Percentiles rank a stretch among this genome's conserved stretches.
Evolutionary conservation across 2,888 invertebrate genomes (phyloP).

Genomic region (Meloe dianella): DNA sequence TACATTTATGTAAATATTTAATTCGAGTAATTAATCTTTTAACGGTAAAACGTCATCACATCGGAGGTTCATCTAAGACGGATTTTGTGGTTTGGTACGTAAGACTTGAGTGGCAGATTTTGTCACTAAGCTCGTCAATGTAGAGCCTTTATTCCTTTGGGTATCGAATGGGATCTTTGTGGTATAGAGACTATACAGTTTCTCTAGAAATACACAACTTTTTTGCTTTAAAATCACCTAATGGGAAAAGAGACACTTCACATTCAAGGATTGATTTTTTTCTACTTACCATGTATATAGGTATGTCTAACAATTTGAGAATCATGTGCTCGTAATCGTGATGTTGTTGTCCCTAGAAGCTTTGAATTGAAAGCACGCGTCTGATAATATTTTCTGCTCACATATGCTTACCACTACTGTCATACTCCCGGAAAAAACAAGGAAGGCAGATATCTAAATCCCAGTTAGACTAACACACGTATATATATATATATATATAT

Average conservation of each 20-base stretch:
- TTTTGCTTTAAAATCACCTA: not conserved
- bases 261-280: not conserved
- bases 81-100: constrained; percentile 25
- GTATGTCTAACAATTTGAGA: not conserved
- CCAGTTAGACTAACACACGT: constrained; percentile 32
- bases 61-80: constrained; percentile 20
- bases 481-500: too few relatives aligned
- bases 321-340: not conserved
- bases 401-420: constrained; percentile 44
- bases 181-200: not conserved
- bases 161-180: constrained; percentile 17
- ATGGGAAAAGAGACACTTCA: constrained; percentile 2
- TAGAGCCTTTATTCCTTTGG: constrained; percentile 28
- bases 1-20: not conserved
- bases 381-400: constrained; percentile 25
- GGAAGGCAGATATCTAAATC: constrained; percentile 44
- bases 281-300: not conserved
- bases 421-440: not conserved
- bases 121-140: constrained; percentile 27
- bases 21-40: not conserved
- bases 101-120: constrained; percentile 36
- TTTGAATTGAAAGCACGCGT: constrained; percentile 4
- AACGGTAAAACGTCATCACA: not conserved
- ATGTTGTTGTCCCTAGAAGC: not conserved
- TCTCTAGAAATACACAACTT: not conserved